Base-by-base conservation (phyloP, 2,888 invertebrate species). In the Eupithecia centaureata region DNA sequence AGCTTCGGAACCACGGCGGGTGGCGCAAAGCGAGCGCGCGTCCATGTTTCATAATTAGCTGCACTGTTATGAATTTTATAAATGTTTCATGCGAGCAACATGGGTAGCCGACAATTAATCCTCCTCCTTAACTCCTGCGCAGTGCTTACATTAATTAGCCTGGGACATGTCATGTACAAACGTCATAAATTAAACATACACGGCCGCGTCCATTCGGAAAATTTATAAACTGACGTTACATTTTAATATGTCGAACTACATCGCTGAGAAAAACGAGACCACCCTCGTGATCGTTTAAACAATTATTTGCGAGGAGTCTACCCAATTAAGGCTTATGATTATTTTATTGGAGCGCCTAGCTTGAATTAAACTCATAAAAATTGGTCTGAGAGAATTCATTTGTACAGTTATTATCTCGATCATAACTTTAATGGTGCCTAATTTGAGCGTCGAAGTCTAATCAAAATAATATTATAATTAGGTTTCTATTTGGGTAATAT, bases 1-100 rank as follows among this genome's bases (percentile, higher is more conserved):
- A 77, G 75, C 75, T 8, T 27, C 30, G 28, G 80, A 80, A 71
- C 76, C 86, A 78, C 90, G 80, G 90, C 91, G 91, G 91, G 91
- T 90, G 91, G 91, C 86, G 85, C 83, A 83, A 85, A 81, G 79
- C 82, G 77, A 79, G 79, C 80, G 81, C 85, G 85, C 86, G 85
- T 79, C 84, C 85, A 86, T 84, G 86, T 85, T 88, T 90, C 89
- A 88, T 88, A 90, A 90, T 89, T 90, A 91, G 88, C 84, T 80
- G 58, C 74, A 68, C 82, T 87, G 92, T 91, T 92, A 92, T 92
- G 92, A 92, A 90, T 90, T 91, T 86, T 87, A 92, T 92, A 90
- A 91, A 92, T 92, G 88, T 91, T 91, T 91, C 90, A 91, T 91
- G 89, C 83, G 82, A 83, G 78, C 83, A 84, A 79, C 86, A 82